These are phyloP conservation scores for Hirtodrosophila confusa DNA, from an alignment of 2,888 invertebrate genomes.

Conservation along the genomic window DNA sequence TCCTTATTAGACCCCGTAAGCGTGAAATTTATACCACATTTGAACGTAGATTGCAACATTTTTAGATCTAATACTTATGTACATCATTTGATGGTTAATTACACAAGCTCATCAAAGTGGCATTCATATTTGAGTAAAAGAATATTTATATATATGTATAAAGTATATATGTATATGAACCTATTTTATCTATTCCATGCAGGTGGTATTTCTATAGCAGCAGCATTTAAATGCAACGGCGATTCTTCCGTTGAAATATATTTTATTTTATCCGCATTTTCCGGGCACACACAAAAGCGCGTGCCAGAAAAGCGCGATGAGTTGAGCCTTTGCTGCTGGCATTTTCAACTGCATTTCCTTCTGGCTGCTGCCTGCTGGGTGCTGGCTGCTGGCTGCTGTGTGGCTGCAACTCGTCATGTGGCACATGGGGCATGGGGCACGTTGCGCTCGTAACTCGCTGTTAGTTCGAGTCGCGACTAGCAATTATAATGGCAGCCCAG, in stretches of 20 bases:
- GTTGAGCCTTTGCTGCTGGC: conserved; percentile 19
- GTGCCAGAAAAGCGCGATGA: conserved; percentile 42
- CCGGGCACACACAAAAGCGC: conserved; percentile 27
- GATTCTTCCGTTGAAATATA: conserved; percentile 14
- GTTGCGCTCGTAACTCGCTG: conserved; percentile 50
- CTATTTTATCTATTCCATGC: conserved; percentile 21
- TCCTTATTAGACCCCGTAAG: too few relatives aligned
- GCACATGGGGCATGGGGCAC: conserved; percentile 14
- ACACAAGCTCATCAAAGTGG: neutral
- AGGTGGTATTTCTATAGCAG: conserved; percentile 24
- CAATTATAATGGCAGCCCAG: conserved; percentile 67
- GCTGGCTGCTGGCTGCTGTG: conserved; percentile 1
- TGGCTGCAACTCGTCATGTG: conserved; percentile 10
- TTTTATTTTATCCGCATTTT: conserved; percentile 41
- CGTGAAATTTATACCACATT: too few relatives aligned
- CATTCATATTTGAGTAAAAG: too few relatives aligned
- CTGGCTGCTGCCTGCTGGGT: neutral
- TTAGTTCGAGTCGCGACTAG: conserved; percentile 51
- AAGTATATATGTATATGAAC: too few relatives aligned
- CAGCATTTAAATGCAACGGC: conserved; percentile 32
- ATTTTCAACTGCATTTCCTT: conserved; percentile 38
- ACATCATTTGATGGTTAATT: neutral
- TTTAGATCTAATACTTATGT: too few relatives aligned
- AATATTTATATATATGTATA: too few relatives aligned
- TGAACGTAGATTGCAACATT: too few relatives aligned